A percentile compares a stretch with the other conserved stretches of the same genome.
These are phyloP conservation scores for Lacerta bilineata DNA, from an alignment of 2,797 vertebrate genomes.

Conservation along the genomic window DNA sequence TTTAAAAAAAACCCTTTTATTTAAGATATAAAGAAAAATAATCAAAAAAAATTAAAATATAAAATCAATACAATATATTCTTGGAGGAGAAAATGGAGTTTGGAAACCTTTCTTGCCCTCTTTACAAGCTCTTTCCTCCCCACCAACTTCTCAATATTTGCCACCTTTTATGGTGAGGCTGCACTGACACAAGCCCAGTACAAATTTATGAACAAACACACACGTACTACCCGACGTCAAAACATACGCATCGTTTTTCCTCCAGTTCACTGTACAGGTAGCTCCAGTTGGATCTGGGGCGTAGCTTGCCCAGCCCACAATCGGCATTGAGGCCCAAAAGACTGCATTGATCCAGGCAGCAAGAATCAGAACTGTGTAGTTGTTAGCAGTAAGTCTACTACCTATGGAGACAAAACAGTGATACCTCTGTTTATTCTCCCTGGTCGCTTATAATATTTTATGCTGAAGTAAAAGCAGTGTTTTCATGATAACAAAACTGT, in stretches of 20 bases:
- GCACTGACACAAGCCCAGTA: neutral
- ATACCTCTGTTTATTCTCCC: conserved; percentile 8
- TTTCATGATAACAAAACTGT: neutral
- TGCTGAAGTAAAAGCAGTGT: neutral
- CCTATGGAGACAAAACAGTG: conserved; percentile 77
- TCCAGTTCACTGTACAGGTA: conserved; percentile 97
- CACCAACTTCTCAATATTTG: neutral
- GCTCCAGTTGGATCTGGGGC: conserved; percentile 96
- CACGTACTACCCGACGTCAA: neutral
- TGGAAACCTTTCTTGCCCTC: neutral
- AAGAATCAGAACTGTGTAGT: conserved; percentile 88
- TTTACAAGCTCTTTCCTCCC: neutral
- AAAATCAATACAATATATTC: neutral
- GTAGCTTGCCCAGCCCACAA: conserved; percentile 92
- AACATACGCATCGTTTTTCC: conserved; percentile 90
- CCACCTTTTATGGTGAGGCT: neutral
- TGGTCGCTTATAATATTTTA: neutral
- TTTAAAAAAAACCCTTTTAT: too few relatives aligned
- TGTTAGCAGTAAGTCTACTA: conserved; percentile 88
- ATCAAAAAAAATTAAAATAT: too few relatives aligned
- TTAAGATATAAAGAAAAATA: too few relatives aligned
- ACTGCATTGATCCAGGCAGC: conserved; percentile 95
- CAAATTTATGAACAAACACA: neutral
- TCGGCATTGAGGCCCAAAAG: conserved; percentile 94
- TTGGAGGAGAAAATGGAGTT: neutral